A percentile compares a stretch with the other conserved stretches of the same genome.
phyloP scores from a whole-genome alignment of 30 jellyfish, hydroid and myxozoan species.

The Turritopsis dohrnii region DNA sequence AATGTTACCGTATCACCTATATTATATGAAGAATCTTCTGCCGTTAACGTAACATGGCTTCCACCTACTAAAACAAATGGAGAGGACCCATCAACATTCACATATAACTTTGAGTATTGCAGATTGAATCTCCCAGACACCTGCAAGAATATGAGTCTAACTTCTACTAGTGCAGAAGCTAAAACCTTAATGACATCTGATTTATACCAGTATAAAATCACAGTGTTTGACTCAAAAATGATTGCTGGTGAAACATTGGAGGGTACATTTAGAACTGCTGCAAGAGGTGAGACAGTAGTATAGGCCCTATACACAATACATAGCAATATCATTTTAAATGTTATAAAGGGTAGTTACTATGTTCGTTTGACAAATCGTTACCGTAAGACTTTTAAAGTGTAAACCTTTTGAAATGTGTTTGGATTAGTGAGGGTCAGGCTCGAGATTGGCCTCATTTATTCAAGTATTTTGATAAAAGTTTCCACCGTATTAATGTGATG shows the following conservation, averaged over 20 bases:
- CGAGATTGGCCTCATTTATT: too few species aligned
- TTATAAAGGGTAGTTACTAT: too few species aligned
- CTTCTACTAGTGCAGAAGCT: neutral
- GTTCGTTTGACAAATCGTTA: too few species aligned
- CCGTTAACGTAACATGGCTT: neutral
- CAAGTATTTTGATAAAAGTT: too few species aligned
- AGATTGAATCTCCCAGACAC: neutral
- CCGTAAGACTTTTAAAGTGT: too few species aligned
- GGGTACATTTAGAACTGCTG: neutral
- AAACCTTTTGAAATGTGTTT: too few species aligned
- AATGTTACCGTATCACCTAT: neutral
- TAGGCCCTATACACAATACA: too few species aligned
- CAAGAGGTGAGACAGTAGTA: neutral
- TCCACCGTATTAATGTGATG: too few species aligned
- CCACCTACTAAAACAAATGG: constrained; percentile 12
- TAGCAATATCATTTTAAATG: too few species aligned
- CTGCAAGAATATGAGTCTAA: neutral
- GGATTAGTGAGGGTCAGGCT: too few species aligned
- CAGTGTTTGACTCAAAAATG: neutral
- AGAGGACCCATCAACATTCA: constrained; percentile 5
- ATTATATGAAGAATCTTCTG: neutral
- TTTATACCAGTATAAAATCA: neutral
- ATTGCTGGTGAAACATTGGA: neutral
- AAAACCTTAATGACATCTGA: neutral
- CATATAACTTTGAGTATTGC: neutral